Evolutionary conservation across 2,888 invertebrate genomes (phyloP).

Genomic region (Leptopilina drosophilae): DNA sequence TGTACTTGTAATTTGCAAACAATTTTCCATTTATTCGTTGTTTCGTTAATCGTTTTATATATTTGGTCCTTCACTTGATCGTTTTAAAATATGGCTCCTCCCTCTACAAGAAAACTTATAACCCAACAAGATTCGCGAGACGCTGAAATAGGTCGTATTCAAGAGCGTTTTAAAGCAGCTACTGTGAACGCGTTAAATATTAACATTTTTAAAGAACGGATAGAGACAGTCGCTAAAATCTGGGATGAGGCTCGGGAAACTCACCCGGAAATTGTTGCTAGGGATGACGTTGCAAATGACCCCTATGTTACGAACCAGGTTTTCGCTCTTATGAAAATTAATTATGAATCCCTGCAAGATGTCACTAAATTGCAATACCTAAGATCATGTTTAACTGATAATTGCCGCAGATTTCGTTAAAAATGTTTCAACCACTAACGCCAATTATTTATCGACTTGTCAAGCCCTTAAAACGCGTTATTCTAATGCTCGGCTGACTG

Average conservation of each 20-base stretch:
- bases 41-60: too few species aligned
- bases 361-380: neutral
- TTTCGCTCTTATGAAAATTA: conserved; percentile 34
- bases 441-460: conserved; percentile 17
- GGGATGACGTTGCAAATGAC: conserved; percentile 33
- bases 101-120: neutral
- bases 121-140: neutral
- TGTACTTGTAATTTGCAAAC: too few species aligned
- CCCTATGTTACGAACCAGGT: conserved; percentile 21
- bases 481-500: conserved; percentile 35
- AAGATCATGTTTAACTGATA: neutral
- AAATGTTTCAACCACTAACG: neutral
- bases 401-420: neutral
- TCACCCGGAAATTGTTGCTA: conserved; percentile 37
- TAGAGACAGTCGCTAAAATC: conserved; percentile 18
- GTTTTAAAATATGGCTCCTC: neutral
- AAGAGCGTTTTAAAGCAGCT: neutral
- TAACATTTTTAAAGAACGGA: neutral
- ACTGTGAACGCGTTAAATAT: neutral
- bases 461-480: conserved; percentile 40
- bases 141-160: neutral
- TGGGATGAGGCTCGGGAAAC: conserved; percentile 41
- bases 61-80: too few species aligned
- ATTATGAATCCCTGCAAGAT: conserved; percentile 18
- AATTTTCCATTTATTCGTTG: too few species aligned